Evolutionary conservation across 2,113 vertebrate species (phyloP), one percentile per base, ranked within the genome.

Genomic region (Pterocles gutturalis): DNA sequence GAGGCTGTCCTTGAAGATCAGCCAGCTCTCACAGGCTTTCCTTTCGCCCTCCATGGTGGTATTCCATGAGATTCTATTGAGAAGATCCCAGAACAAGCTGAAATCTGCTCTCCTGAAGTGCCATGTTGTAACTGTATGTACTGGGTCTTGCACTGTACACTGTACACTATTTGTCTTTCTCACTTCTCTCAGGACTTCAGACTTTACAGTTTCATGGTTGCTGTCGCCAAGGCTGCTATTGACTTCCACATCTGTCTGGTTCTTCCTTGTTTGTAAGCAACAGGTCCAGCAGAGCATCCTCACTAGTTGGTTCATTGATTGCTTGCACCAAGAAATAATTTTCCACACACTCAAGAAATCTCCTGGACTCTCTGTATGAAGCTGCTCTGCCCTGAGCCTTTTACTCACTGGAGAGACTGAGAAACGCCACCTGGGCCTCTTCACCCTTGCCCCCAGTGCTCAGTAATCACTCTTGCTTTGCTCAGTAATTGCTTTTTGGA

Each of bases 1-100:
- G 41, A 76, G 53, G 11, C 19, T 73, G 17, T 41, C 15, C 33
- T 57, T 84, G 79, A 70, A 66, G 41, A 55, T 82, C n/a, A 84
- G 36, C 22, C 55, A 21, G 54, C 41, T 61, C 49, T 81, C 26
- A 4, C 24, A 84, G 78, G 36, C 54, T 65, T 80, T 91, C 36
- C 46, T 21, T 73, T 89, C 8, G 55, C 7, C 24, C 11, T 61
- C 13, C 0, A 0, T 11, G 20, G 16, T 79, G 18, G 16, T 87
- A 24, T 81, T 78, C 36, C 51, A 14, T 34, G 43, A 90, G 36
- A 45, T 61, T 65, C 38, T 77, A 43, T 38, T 24, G 11, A 64
- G 62, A 43, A 61, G 58, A 66, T 46, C 13, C 11, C 14, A 36
- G 45, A 66, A 57, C 16, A 62, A 73, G 51, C 20, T 70, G 58